Conservation (phyloP, 2,797 vertebrate species). For the Iguana delicatissima region DNA sequence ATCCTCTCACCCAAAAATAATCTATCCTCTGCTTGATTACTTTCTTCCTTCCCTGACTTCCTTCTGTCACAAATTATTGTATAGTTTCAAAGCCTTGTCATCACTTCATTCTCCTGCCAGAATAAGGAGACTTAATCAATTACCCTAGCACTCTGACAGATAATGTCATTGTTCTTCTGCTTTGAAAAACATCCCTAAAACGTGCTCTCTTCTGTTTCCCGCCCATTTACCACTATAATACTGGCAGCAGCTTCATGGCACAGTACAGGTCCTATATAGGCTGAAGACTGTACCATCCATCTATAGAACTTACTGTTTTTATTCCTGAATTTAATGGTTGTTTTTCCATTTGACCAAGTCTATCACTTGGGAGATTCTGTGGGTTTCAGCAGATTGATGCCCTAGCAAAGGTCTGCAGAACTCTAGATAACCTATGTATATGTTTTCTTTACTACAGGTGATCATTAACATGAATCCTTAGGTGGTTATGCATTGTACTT, state of each 20-base stretch:
- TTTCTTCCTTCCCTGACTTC: not conserved
- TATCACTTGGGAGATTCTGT: not conserved
- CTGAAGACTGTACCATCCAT: not conserved
- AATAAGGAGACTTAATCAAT: not conserved
- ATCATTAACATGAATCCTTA: not conserved
- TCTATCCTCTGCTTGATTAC: not conserved
- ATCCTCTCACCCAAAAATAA: not conserved
- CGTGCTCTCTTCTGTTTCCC: not conserved
- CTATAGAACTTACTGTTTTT: not conserved
- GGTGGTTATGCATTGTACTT: too few species aligned
- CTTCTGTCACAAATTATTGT: not conserved
- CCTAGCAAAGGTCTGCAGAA: not conserved
- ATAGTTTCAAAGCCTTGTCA: not conserved
- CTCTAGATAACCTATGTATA: too few species aligned
- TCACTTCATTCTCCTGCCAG: not conserved
- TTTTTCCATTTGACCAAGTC: not conserved
- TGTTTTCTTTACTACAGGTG: not conserved
- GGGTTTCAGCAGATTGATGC: not conserved
- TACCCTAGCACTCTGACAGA: not conserved
- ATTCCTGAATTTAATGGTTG: not conserved
- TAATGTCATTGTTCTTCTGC: constrained; percentile 9
- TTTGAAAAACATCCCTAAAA: not conserved
- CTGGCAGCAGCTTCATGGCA: not conserved
- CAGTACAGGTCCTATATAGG: not conserved
- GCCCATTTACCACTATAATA: not conserved